Percentiles rank a stretch among this genome's conserved stretches.
Evolutionary conservation across 2,797 vertebrate genomes (phyloP).

Genomic region (Philypnodon macrostomus): DNA sequence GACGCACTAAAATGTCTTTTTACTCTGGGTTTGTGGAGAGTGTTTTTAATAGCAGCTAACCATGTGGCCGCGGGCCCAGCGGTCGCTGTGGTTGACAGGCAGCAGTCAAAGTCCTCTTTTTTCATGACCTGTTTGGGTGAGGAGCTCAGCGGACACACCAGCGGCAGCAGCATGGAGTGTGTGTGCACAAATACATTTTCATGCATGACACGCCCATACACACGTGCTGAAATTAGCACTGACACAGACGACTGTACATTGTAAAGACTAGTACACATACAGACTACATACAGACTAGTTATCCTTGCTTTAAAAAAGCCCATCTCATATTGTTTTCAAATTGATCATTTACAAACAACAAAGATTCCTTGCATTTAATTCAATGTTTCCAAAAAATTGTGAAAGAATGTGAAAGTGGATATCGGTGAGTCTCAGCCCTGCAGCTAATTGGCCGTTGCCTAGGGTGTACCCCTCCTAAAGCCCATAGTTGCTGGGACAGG

Average conservation of each 20-base stretch:
- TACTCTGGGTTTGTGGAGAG: conserved; percentile 56
- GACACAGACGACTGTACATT: not conserved
- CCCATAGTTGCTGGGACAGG: no score
- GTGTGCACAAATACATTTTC: conserved; percentile 43
- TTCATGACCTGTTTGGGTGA: conserved; percentile 69
- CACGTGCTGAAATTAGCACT: conserved; percentile 6
- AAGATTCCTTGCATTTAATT: no score
- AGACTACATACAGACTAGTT: no score
- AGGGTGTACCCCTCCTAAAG: no score
- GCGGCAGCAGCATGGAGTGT: conserved; percentile 38
- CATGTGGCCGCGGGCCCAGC: conserved; percentile 59
- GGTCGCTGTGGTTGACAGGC: conserved; percentile 56
- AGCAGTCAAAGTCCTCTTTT: conserved; percentile 60
- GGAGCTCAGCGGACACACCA: conserved; percentile 63
- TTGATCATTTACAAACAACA: no score
- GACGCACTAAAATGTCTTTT: conserved; percentile 53
- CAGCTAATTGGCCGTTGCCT: no score
- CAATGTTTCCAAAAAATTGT: no score
- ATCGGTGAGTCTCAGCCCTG: no score
- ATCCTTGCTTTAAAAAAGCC: no score
- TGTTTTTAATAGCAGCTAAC: conserved; percentile 63
- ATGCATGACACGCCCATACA: conserved; percentile 43
- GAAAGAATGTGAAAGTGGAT: no score
- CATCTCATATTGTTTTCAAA: no score
- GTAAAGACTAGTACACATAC: no score